These are phyloP conservation scores for Merops nubicus DNA, from an alignment of 2,113 vertebrate species.

Conservation along the genomic window DNA sequence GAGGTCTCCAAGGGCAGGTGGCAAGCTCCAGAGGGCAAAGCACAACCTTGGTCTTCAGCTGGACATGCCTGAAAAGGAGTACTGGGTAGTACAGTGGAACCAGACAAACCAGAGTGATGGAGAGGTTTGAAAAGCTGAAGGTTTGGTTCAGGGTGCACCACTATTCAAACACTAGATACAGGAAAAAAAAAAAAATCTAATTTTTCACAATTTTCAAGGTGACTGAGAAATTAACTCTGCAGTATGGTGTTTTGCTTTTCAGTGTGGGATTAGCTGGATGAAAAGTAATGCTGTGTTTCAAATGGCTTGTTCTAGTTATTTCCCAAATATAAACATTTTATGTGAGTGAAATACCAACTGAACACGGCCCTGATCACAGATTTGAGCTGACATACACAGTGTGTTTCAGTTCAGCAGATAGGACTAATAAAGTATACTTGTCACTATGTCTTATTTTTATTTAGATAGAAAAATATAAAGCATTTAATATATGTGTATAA, in stretches of 20 bases:
- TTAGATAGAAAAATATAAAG: neutral
- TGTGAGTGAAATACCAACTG: neutral
- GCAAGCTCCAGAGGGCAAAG: neutral
- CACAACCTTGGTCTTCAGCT: neutral
- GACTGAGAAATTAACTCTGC: neutral
- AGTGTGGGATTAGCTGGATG: neutral
- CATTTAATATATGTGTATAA: neutral
- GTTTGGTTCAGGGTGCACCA: neutral
- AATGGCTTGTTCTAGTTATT: neutral
- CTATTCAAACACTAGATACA: neutral
- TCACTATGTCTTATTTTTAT: neutral
- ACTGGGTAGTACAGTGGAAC: neutral
- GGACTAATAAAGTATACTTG: neutral
- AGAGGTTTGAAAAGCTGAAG: neutral
- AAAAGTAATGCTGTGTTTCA: neutral
- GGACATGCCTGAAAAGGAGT: neutral
- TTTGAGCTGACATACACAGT: neutral
- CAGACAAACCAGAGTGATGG: neutral
- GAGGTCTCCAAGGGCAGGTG: neutral
- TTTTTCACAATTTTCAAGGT: neutral
- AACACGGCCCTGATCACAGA: neutral
- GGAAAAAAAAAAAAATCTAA: accelerated
- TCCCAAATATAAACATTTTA: neutral
- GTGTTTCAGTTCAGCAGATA: neutral
- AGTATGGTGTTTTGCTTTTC: neutral